phyloP scores from a whole-genome alignment of 1,140 invertebrate species.

The Drosophila tani region DNA sequence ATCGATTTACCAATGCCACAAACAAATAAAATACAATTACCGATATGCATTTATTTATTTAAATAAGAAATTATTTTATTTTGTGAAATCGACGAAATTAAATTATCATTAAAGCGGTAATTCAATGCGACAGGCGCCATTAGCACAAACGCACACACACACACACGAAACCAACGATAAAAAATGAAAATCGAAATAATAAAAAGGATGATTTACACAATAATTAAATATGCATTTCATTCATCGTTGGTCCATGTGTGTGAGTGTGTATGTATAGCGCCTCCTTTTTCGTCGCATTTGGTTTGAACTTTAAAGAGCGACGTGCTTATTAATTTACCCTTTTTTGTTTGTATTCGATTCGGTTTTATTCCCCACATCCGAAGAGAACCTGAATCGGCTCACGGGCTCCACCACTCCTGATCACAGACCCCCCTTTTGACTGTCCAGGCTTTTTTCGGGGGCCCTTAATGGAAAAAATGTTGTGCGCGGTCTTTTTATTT shows the following conservation, averaged over 20 bases:
- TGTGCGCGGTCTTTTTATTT: constrained; percentile 48
- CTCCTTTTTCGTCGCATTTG: constrained; percentile 31
- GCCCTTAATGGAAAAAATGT: constrained; percentile 64
- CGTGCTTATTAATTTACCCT: constrained; percentile 72
- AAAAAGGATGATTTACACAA: constrained; percentile 77
- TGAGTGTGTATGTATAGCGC: background rate
- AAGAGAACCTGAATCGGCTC: constrained; percentile 26
- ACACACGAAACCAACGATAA: background rate
- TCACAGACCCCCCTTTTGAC: constrained; percentile 14
- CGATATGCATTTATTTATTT: constrained; percentile 11
- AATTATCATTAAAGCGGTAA: constrained; percentile 68
- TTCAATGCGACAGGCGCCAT: constrained; percentile 53
- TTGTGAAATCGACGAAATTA: constrained; percentile 47
- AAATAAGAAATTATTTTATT: constrained; percentile 27
- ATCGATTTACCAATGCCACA: background rate
- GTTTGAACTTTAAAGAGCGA: constrained; percentile 66
- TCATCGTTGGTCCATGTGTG: background rate
- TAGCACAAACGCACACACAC: constrained; percentile 9
- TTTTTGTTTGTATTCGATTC: constrained; percentile 27
- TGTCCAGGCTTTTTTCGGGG: constrained; percentile 23
- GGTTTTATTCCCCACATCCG: constrained; percentile 4
- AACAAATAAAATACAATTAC: constrained; percentile 10
- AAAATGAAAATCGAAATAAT: constrained; percentile 47
- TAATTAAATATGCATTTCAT: constrained; percentile 81
- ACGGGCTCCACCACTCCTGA: constrained; percentile 1